A percentile compares a stretch with the other conserved stretches of the same genome.
These are phyloP conservation scores for Acropora tenuis DNA, from an alignment of 64 coral and sea anemone genomes.

Conservation along the genomic window DNA sequence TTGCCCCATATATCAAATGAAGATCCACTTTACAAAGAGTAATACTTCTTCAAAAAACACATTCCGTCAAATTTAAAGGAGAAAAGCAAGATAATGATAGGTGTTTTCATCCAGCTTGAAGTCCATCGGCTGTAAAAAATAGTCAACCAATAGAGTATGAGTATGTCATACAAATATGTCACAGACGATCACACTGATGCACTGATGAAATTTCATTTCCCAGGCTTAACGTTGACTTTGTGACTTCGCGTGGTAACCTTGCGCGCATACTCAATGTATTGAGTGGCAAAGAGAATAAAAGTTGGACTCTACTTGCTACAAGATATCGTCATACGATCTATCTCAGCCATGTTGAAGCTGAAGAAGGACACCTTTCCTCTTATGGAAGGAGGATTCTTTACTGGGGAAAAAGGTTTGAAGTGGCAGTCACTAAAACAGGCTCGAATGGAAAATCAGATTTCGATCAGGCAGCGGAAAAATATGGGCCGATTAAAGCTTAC, in stretches of 20 bases:
- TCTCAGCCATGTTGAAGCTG: slow-evolving; percentile 25
- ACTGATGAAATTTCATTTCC: neutral
- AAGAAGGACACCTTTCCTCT: neutral
- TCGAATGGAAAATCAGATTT: neutral
- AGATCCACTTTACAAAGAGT: too few relatives aligned
- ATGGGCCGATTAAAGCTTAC: slow-evolving; percentile 30
- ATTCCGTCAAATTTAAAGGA: too few relatives aligned
- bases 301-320: slow-evolving; percentile 28
- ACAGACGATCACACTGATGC: too few relatives aligned
- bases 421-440: neutral
- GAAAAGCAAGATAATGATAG: too few relatives aligned
- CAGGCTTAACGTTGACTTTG: slow-evolving; percentile 43
- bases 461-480: neutral
- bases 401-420: slow-evolving; percentile 46
- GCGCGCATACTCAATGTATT: slow-evolving; percentile 5
- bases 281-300: slow-evolving; percentile 12
- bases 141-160: too few relatives aligned
- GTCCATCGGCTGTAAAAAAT: too few relatives aligned
- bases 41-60: too few relatives aligned
- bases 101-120: too few relatives aligned
- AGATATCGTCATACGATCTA: slow-evolving; percentile 11
- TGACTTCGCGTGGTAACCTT: slow-evolving; percentile 40
- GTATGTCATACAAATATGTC: too few relatives aligned
- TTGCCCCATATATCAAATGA: too few relatives aligned
- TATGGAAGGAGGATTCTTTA: slow-evolving; percentile 11